phyloP scores from a whole-genome alignment of 2,797 vertebrate genomes.

The Fringilla coelebs region DNA sequence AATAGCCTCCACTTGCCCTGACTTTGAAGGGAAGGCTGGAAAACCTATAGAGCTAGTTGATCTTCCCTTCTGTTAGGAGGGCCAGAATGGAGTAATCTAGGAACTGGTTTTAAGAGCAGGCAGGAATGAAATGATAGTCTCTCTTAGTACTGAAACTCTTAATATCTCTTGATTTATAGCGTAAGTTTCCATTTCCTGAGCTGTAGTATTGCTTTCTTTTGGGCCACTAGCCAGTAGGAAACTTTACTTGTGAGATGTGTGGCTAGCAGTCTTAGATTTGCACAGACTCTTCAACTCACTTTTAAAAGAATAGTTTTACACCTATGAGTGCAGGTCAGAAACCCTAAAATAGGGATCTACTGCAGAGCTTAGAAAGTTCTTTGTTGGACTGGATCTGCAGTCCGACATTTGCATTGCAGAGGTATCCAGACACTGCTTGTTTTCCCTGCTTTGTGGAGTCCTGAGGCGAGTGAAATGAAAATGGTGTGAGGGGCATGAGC shows the following conservation, averaged over 20 bases:
- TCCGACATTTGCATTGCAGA: rapidly evolving
- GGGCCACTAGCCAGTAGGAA: background rate
- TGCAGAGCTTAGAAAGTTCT: background rate
- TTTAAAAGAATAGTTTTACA: background rate
- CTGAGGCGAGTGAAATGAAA: background rate
- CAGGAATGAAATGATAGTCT: background rate
- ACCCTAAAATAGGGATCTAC: background rate
- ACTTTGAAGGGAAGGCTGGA: background rate
- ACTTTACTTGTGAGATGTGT: background rate
- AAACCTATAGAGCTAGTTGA: background rate
- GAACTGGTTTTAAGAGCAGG: background rate
- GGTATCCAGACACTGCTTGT: rapidly evolving
- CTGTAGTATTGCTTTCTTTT: background rate
- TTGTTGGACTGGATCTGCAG: background rate
- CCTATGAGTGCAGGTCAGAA: background rate
- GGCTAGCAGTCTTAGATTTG: background rate
- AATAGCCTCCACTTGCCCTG: background rate
- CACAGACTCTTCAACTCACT: background rate
- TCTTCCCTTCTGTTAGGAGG: background rate
- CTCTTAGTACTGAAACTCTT: background rate
- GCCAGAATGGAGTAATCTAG: background rate
- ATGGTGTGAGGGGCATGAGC: rapidly evolving
- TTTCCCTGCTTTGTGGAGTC: background rate
- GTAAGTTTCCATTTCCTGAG: background rate
- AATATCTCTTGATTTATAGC: background rate